Percentiles rank a stretch among this genome's conserved stretches.
phyloP scores from a whole-genome alignment of 2,113 vertebrate species.

The Heterochromis multidens region DNA sequence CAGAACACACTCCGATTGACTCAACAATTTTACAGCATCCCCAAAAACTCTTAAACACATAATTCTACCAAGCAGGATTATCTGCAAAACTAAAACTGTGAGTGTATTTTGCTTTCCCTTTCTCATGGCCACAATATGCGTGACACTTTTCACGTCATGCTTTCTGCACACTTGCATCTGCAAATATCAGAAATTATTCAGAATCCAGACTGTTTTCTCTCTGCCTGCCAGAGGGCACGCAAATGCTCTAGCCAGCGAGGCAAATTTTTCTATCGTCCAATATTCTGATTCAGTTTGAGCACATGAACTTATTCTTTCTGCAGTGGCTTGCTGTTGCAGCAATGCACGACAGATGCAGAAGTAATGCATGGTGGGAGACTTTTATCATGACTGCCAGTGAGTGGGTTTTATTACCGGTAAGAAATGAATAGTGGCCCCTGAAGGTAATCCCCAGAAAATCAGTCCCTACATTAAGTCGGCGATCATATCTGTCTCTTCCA shows the following conservation, averaged over 20 bases:
- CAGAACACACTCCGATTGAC: slow-evolving; percentile 17
- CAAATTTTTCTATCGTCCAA: slow-evolving; percentile 6
- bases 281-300: neutral
- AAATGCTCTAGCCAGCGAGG: neutral
- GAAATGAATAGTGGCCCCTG: slow-evolving; percentile 22
- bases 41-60: neutral
- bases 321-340: neutral
- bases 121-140: neutral
- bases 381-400: slow-evolving; percentile 17
- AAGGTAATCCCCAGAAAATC: slow-evolving; percentile 51
- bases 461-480: slow-evolving; percentile 29
- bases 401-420: slow-evolving; percentile 32
- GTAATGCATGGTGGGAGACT: slow-evolving; percentile 26
- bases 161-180: slow-evolving; percentile 26
- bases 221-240: slow-evolving; percentile 3
- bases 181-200: slow-evolving; percentile 47
- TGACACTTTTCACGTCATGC: slow-evolving; percentile 35
- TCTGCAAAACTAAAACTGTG: neutral
- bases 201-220: slow-evolving; percentile 4
- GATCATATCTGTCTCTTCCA: slow-evolving; percentile 36
- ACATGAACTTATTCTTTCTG: neutral
- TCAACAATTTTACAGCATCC: neutral
- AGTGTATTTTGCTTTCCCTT: neutral
- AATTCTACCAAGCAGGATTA: neutral
- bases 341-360: slow-evolving; percentile 11